A percentile compares a stretch with the other conserved stretches of the same genome.
Conservation (phyloP, 2,797 vertebrate species). For the Toxotes lorentzi region DNA sequence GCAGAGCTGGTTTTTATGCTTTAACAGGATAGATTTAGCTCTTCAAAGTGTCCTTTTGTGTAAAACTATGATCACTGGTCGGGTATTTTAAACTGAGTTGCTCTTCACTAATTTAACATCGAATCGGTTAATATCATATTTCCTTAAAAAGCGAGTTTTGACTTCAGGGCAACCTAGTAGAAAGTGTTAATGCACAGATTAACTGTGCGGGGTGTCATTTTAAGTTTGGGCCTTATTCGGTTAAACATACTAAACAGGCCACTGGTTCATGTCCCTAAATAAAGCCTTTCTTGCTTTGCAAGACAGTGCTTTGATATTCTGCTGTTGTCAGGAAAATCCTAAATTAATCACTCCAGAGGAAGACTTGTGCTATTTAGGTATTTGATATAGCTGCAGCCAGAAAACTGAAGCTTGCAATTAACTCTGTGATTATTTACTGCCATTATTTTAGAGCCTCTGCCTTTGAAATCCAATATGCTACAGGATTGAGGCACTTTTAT, state of each 20-base stretch:
- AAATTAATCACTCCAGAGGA: slow-evolving; percentile 34
- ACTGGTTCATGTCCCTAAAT: slow-evolving; percentile 37
- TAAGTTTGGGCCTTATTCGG: slow-evolving; percentile 55
- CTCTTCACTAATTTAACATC: slow-evolving; percentile 53
- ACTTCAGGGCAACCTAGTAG: slow-evolving; percentile 68
- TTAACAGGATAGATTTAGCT: slow-evolving; percentile 72
- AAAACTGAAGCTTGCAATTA: slow-evolving; percentile 46
- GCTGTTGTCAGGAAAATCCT: slow-evolving; percentile 48
- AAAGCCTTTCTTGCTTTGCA: slow-evolving; percentile 31
- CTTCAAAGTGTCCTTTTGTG: slow-evolving; percentile 78
- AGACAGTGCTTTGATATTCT: slow-evolving; percentile 36
- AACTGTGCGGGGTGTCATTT: slow-evolving; percentile 42
- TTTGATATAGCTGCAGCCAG: slow-evolving; percentile 43
- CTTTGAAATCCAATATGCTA: slow-evolving; percentile 71
- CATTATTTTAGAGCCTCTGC: slow-evolving; percentile 60
- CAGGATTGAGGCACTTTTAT: slow-evolving; percentile 72
- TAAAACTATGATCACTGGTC: slow-evolving; percentile 60
- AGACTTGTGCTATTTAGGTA: slow-evolving; percentile 52
- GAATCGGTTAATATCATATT: slow-evolving; percentile 49
- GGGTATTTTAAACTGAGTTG: slow-evolving; percentile 57
- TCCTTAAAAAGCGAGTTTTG: slow-evolving; percentile 41
- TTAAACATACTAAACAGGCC: slow-evolving; percentile 31
- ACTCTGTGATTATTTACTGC: slow-evolving; percentile 59
- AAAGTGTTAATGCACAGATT: slow-evolving; percentile 51
- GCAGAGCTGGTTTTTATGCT: slow-evolving; percentile 72